Conservation (phyloP, 2,888 invertebrate genomes). For the Prosopocoilus inquinatus region DNA sequence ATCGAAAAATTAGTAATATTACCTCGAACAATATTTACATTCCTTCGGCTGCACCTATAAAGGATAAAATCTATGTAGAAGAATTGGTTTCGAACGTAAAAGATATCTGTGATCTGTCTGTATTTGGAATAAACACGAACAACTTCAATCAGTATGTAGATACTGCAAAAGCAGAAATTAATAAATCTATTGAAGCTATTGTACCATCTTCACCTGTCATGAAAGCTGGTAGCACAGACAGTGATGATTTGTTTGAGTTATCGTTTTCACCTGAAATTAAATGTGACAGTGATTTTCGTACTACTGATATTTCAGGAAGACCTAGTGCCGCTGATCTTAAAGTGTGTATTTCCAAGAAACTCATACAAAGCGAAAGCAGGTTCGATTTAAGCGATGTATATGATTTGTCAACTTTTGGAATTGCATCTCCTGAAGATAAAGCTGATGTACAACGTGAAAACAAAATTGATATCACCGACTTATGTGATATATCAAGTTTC, state of each 20-base stretch:
- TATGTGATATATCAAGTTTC: conserved; percentile 21
- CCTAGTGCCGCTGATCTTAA: not conserved
- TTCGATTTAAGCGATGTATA: conserved; percentile 5
- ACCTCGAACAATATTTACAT: too few relatives aligned
- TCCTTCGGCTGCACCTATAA: too few relatives aligned
- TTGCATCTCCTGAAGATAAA: not conserved
- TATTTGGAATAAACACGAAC: conserved; percentile 23
- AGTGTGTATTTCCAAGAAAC: not conserved
- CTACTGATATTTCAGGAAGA: conserved; percentile 5
- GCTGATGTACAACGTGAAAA: too few relatives aligned
- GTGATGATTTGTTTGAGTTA: conserved; percentile 11
- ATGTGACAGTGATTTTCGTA: not conserved
- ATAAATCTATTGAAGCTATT: not conserved
- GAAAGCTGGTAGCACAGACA: conserved; percentile 2
- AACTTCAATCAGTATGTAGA: not conserved
- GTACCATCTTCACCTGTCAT: not conserved
- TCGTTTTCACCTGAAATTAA: not conserved
- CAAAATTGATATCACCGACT: conserved; percentile 20
- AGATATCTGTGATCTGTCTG: conserved; percentile 30
- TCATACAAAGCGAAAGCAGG: not conserved
- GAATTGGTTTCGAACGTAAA: conserved; percentile 18
- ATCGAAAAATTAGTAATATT: not conserved
- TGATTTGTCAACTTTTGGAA: conserved; percentile 20
- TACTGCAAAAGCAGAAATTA: conserved; percentile 2
- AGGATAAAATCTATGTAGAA: conserved; percentile 2